Percentiles rank a stretch among this genome's conserved stretches.
These are phyloP conservation scores for Sus cebifrons DNA, from an alignment of 2,797 vertebrate genomes.

Conservation along the genomic window DNA sequence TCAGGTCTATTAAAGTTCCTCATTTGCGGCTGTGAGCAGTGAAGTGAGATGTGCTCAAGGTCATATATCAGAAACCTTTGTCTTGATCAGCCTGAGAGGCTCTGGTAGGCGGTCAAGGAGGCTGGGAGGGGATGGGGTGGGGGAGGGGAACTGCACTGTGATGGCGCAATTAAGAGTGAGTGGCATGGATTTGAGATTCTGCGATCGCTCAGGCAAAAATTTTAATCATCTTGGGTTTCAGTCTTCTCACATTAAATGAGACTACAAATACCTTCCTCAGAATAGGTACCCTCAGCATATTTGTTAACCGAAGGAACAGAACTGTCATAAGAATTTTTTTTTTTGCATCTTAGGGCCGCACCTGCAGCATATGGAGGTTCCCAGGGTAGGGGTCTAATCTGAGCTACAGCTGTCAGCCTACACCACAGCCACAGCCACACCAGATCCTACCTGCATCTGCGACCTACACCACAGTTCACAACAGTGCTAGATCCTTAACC, in stretches of 20 bases:
- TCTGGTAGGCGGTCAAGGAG: too few relatives aligned
- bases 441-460: too few relatives aligned
- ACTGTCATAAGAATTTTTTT: not conserved
- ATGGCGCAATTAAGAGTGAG: not conserved
- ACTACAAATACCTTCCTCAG: not conserved
- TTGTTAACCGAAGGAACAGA: not conserved
- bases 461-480: too few relatives aligned
- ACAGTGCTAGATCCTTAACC: too few relatives aligned
- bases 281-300: not conserved
- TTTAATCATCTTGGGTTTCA: not conserved
- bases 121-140: accelerated
- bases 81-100: not conserved
- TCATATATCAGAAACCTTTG: not conserved
- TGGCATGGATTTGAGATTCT: not conserved
- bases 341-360: too few relatives aligned
- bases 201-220: not conserved
- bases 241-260: not conserved
- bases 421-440: too few relatives aligned
- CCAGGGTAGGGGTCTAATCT: too few relatives aligned
- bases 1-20: not conserved
- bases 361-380: too few relatives aligned
- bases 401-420: too few relatives aligned
- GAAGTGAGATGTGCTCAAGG: not conserved
- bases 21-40: not conserved
- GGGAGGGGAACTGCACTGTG: accelerated